These are phyloP conservation scores for Paratrypauchen microcephalus DNA, from an alignment of 2,797 vertebrate genomes.

Conservation along the genomic window DNA sequence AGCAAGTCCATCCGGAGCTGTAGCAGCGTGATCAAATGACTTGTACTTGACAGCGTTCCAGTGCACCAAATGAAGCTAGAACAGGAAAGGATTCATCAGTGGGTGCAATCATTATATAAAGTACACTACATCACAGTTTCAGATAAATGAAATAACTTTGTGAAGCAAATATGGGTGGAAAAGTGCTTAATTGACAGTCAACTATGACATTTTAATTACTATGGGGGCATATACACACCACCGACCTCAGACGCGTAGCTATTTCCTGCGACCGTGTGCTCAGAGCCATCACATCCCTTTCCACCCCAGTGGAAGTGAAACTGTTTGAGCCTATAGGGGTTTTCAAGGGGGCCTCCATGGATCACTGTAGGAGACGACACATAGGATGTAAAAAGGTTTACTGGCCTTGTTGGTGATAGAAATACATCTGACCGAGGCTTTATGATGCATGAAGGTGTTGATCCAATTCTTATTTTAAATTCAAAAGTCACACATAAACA, in stretches of 20 bases:
- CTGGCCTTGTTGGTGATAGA: slow-evolving; percentile 14
- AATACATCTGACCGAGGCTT: slow-evolving; percentile 14
- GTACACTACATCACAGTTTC: neutral
- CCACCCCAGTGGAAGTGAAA: slow-evolving; percentile 98
- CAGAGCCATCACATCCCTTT: slow-evolving; percentile 86
- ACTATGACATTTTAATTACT: neutral
- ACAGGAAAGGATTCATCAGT: neutral
- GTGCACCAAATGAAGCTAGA: slow-evolving; percentile 94
- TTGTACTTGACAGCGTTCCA: slow-evolving; percentile 93
- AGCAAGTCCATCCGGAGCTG: slow-evolving; percentile 88
- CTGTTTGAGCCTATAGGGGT: slow-evolving; percentile 90
- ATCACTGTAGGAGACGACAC: slow-evolving; percentile 77
- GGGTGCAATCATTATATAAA: neutral
- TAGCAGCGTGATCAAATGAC: slow-evolving; percentile 86
- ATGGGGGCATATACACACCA: neutral
- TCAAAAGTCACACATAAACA: slow-evolving; percentile 9
- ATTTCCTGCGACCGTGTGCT: slow-evolving; percentile 89
- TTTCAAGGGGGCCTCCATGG: slow-evolving; percentile 86
- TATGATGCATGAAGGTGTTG: slow-evolving; percentile 9
- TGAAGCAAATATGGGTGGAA: neutral
- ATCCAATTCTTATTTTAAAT: slow-evolving; percentile 19
- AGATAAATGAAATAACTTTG: neutral
- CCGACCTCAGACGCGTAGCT: slow-evolving; percentile 89
- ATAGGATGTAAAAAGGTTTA: neutral
- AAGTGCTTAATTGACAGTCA: neutral